Evolutionary conservation across 1,140 invertebrate genomes (phyloP), one percentile per base, ranked within the genome.

Genomic region (Drosophila malerkotliana): DNA sequence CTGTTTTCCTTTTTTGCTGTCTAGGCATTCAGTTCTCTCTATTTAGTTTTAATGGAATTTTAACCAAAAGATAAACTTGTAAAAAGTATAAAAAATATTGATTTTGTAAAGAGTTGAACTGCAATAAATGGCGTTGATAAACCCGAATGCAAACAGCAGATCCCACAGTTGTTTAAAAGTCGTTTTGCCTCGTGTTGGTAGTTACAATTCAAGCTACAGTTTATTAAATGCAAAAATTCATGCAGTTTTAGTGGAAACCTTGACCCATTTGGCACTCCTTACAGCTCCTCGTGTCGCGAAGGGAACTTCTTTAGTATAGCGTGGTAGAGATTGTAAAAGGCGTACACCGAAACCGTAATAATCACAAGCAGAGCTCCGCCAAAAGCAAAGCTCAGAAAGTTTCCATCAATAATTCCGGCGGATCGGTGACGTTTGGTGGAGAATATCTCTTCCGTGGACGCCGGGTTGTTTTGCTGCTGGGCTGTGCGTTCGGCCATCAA

Each of bases 241-340:
- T 63, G 60, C 77, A 63, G 44, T 56, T 55, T 53, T 56, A 32
- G 48, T 48, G 58, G 58, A 34, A 45, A 47, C 21, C 24, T n/a
- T 24, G 26, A 47, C 32, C 10, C 45, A 39, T 48, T 58, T 59
- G 55, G 26, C 39, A 55, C 52, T 15, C 21, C 45, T 74, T 88
- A 88, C 66, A 88, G 63, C 66, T 97, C 96, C 7, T 95, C 96
- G 83, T 97, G 96, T 39, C 93, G 93, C 0, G 95, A 94, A 1
- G 95, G 95, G 80, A 96, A 96, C 90, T 96, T 96, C 91, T 96
- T 97, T 1, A 96, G 89, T 34, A 97, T 95, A 6, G 96, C 96
- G 72, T 94, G 93, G 80, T 96, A 97, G 0, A 97, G 92, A 92
- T 96, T 97, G 76, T 97, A 96, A 90, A 97, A 97, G 0, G 96